Evolutionary conservation across 2,888 invertebrate genomes (phyloP), one percentile per base, ranked within the genome.

Genomic region (Carcina quercana): DNA sequence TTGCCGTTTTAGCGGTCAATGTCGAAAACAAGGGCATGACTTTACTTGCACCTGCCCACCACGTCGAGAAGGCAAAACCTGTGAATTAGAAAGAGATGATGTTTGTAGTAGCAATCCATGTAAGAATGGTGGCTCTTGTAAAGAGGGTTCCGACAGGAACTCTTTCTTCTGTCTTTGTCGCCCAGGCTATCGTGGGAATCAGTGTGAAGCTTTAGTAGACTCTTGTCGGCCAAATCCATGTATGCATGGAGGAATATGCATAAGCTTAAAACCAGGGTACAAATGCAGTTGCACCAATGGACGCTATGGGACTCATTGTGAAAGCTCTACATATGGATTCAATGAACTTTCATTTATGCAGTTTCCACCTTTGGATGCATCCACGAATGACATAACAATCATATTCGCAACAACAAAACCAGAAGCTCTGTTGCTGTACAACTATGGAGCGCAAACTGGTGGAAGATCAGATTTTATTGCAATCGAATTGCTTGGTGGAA

Each of bases 151-250:
- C 0, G 95, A 95, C 54, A 92, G 93, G 27, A 92, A 92, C 15
- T 92, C 93, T 15, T 97, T 93, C 87, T 95, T 95, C 72, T 98
- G 97, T 54, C 80, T 95, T 1, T 98, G 97, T 62, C 88, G 95
- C 2, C 93, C 95, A 2, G 96, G 96, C 1, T 97, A 94, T 66
- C 88, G 94, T 7, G 97, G 98, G 2, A 93, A 93, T 64, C 91
- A 92, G 46, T 98, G 97, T 65, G 96, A 97, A 78, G 90, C 91
- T 12, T 85, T 93, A 2, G 91, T 94, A 0, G 95, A 96, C 63
- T 94, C 94, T 0, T 98, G 97, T 59, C 86, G 95, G 37, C 94
- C 95, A 1, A 96, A 96, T 68, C 97, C 96, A n/a, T 97, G 97
- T 55, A 79, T 94, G 40, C 87, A 95, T 63, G 96, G 95, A 14